phyloP scores from a whole-genome alignment of 1,140 invertebrate genomes.

The Drosophila suzukii region DNA sequence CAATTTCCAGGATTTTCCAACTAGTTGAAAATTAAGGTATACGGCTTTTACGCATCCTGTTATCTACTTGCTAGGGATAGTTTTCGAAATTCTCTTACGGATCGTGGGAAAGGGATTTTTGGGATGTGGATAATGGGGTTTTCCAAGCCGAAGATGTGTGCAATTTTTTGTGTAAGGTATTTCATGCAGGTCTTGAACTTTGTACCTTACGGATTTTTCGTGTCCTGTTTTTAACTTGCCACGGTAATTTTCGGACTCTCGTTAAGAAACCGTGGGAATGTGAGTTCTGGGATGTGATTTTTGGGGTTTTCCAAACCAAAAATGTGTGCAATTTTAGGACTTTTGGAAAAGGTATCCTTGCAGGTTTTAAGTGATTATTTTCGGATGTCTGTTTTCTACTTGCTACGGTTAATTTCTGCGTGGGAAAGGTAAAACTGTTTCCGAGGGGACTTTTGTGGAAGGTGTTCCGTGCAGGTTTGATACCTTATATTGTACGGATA shows the following conservation, averaged over 20 bases:
- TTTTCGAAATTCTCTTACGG: constrained; percentile 5
- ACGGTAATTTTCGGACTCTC: constrained; percentile 8
- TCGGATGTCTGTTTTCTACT: constrained; percentile 5
- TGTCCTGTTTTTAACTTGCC: constrained; percentile 18
- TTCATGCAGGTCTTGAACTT: constrained; percentile 6
- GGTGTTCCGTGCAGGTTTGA: constrained; percentile 1
- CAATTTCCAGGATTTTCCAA: constrained; percentile 46
- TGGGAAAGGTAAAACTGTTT: not conserved
- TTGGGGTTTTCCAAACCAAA: constrained; percentile 12
- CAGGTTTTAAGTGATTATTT: constrained; percentile 10
- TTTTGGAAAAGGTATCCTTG: constrained; percentile 13
- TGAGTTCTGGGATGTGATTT: not conserved
- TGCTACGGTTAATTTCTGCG: constrained; percentile 3
- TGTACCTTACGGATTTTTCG: constrained; percentile 16
- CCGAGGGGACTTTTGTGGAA: not conserved
- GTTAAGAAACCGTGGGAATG: not conserved
- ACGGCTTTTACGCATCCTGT: constrained; percentile 43
- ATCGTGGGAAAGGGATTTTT: constrained; percentile 24
- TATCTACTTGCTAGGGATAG: constrained; percentile 51
- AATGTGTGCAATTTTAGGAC: constrained; percentile 11
- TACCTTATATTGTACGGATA: not conserved
- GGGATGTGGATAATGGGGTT: not conserved
- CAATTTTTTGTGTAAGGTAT: constrained; percentile 2
- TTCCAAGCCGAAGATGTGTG: constrained; percentile 13
- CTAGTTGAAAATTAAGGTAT: constrained; percentile 20